Conservation (phyloP, 2,113 vertebrate genomes). For the Burhinus bistriatus region DNA sequence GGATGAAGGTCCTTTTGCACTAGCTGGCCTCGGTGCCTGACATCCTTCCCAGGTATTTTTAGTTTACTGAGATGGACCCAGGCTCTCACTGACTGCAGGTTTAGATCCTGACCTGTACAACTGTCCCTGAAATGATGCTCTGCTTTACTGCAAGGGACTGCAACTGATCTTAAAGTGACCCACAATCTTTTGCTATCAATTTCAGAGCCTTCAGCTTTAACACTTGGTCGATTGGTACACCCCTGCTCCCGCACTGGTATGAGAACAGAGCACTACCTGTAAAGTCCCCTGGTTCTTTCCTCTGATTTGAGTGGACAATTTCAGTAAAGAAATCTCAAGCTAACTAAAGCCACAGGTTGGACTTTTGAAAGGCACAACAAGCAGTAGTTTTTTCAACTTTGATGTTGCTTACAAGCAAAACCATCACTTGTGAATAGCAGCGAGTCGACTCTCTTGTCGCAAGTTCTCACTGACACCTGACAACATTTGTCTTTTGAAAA, state of each 20-base stretch:
- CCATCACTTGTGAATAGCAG: background rate
- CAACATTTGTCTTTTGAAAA: background rate
- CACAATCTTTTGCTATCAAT: background rate
- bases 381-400: background rate
- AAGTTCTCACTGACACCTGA: background rate
- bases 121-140: background rate
- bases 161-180: background rate
- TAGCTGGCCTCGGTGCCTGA: background rate
- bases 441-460: background rate
- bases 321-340: background rate
- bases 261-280: background rate
- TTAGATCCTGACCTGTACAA: background rate
- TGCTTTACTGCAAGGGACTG: background rate
- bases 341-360: background rate
- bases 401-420: slow-evolving; percentile 6
- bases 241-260: background rate
- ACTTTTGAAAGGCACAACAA: background rate
- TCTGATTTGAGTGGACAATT: background rate
- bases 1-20: background rate
- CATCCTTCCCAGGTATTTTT: background rate
- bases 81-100: background rate
- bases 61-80: background rate
- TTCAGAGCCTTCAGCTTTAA: background rate
- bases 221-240: accelerated
- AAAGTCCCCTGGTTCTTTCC: background rate